These are phyloP conservation scores for Hippocampus comes DNA, from an alignment of 2,113 vertebrate genomes.

Conservation along the genomic window DNA sequence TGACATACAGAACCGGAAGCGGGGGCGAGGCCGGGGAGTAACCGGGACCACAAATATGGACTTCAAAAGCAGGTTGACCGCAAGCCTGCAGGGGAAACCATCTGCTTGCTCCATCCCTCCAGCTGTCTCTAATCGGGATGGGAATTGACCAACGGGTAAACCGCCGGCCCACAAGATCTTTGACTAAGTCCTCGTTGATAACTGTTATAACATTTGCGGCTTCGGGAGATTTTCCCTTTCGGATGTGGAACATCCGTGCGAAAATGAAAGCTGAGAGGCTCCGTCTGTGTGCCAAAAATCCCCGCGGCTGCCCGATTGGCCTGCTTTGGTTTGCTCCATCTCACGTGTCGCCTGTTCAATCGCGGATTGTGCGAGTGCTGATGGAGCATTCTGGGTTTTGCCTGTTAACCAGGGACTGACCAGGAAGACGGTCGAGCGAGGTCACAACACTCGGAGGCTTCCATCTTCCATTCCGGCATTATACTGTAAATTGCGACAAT, in stretches of 20 bases:
- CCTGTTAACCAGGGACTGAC: neutral
- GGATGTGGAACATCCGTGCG: neutral
- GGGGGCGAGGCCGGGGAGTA: neutral
- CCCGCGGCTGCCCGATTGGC: neutral
- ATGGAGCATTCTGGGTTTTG: neutral
- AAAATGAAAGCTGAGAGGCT: neutral
- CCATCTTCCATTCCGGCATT: no score
- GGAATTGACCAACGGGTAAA: neutral
- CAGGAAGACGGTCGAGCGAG: no score
- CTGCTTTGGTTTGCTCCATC: neutral
- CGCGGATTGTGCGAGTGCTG: neutral
- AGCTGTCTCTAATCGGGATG: conserved; percentile 16
- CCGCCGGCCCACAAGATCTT: neutral
- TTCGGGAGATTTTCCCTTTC: neutral
- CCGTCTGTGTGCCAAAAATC: conserved; percentile 2
- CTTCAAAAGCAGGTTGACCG: conserved; percentile 16
- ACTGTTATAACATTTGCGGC: conserved; percentile 1
- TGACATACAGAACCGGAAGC: neutral
- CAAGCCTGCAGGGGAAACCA: conserved; percentile 14
- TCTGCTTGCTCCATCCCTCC: conserved; percentile 31
- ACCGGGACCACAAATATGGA: neutral
- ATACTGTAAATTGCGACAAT: no score
- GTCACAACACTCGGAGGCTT: no score
- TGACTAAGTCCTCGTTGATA: neutral
- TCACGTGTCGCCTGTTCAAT: neutral